Percentiles rank a stretch among this genome's conserved stretches.
Evolutionary conservation across 2,888 invertebrate species (phyloP).

Genomic region (Melanchra persicariae): DNA sequence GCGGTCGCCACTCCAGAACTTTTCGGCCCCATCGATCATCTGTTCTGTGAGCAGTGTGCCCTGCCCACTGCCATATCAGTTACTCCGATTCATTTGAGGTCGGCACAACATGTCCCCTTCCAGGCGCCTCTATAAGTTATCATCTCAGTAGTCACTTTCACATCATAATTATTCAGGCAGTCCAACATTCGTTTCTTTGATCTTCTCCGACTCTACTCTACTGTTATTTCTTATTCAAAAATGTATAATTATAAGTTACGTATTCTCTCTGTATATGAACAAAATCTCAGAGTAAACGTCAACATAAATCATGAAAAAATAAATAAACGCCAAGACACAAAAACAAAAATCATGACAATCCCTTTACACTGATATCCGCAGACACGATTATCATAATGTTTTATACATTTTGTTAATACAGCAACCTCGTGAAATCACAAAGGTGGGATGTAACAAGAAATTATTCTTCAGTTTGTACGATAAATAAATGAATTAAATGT

Average conservation of each 20-base stretch:
- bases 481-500: conserved; percentile 13
- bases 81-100: neutral
- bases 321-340: conserved; percentile 12
- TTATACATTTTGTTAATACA: conserved; percentile 30
- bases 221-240: too few species aligned
- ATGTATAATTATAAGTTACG: too few species aligned
- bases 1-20: too few species aligned
- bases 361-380: conserved; percentile 22
- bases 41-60: too few species aligned
- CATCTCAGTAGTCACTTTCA: too few species aligned
- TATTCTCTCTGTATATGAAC: neutral
- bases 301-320: conserved; percentile 2
- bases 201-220: too few species aligned
- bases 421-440: conserved; percentile 23
- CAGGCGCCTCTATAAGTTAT: too few species aligned
- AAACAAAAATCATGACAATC: conserved; percentile 9
- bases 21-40: too few species aligned
- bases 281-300: neutral
- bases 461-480: conserved; percentile 20
- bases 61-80: too few species aligned
- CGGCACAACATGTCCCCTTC: neutral
- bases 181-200: too few species aligned
- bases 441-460: conserved; percentile 16
- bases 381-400: conserved; percentile 51
- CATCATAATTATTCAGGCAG: too few species aligned